Evolutionary conservation across 2,113 vertebrate species (phyloP).

Genomic region (Dipodomys stephensi): DNA sequence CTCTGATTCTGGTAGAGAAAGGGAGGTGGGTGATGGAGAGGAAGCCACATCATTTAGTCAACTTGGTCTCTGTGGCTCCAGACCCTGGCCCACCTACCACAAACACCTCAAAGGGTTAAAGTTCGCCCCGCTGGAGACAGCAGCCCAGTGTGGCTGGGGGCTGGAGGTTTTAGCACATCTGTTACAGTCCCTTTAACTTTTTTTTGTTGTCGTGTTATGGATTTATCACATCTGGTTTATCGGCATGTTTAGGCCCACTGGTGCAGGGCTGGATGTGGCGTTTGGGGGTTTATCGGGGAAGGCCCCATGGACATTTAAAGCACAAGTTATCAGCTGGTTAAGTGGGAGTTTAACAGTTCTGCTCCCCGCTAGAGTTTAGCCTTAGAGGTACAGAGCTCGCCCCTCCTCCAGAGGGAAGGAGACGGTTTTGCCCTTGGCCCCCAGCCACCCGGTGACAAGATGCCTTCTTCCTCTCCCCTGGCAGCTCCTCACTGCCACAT

Average conservation of each 20-base stretch:
- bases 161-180: slow-evolving; percentile 72
- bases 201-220: slow-evolving; percentile 72
- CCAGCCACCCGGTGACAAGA: slow-evolving; percentile 50
- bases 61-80: slow-evolving; percentile 32
- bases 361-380: slow-evolving; percentile 82
- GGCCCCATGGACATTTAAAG: slow-evolving; percentile 83
- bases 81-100: background rate
- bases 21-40: slow-evolving; percentile 29
- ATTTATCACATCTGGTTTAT: slow-evolving; percentile 84
- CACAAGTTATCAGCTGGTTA: slow-evolving; percentile 91
- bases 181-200: slow-evolving; percentile 93
- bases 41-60: background rate
- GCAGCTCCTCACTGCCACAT: background rate
- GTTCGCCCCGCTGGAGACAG: slow-evolving; percentile 75
- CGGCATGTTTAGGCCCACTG: slow-evolving; percentile 76
- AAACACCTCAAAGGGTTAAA: slow-evolving; percentile 93
- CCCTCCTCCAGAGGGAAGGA: slow-evolving; percentile 61
- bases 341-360: slow-evolving; percentile 87
- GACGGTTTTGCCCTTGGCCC: slow-evolving; percentile 36
- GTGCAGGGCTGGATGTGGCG: slow-evolving; percentile 66
- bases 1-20: slow-evolving; percentile 46
- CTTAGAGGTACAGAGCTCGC: slow-evolving; percentile 85
- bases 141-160: slow-evolving; percentile 59
- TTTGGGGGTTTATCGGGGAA: slow-evolving; percentile 70
- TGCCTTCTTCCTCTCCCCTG: background rate